Evolutionary conservation across 92 coral and sea anemone species (phyloP), one percentile per base, ranked within the genome.

Genomic region (Zoanthus sansibaricus): DNA sequence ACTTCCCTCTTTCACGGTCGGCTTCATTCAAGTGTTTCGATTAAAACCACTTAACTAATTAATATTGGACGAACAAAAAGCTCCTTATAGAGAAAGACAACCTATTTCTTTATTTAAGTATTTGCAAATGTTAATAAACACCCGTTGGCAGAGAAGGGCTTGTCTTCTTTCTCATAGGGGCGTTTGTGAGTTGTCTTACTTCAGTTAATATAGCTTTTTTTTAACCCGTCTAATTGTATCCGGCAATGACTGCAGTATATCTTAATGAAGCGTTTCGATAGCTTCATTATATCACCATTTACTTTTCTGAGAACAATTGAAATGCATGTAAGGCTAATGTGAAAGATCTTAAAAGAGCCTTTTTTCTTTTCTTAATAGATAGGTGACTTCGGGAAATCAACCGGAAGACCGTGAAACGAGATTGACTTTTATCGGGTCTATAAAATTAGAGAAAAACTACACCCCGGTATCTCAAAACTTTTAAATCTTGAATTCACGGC

Each of bases 1-100:
- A 95, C 89, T 91, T 82, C 94, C 83, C 76, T 33, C 84, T 88
- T 69, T 84, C 71, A 84, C 56, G 89, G 86, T 59, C 87, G 87
- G 91, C 79, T 93, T 87, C 56, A 71, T 61, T 78, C 91, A 85
- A 89, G 92, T 95, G 94, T 93, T 94, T 70, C 83, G 15, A 54
- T 71, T 62, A 62, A 30, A 64, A 68, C 74, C 73, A 37, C 70
- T 64, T 80, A 55, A 67, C 85, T 80, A 64, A 80, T 80, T 80
- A 80, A 80, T 67, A 80, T 16, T n/a, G 25, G 44, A n/a, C 6
- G 85, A 80, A 80, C 85, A 80, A 80, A 80, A 33, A 31, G 61
- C 55, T 66, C 30, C 47, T 66, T 44, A 79, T 44, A 80, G 30
- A 80, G 55, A 80, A 80, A 62, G 70, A 64, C 59, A 80, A 49